Evolutionary conservation across 2,797 vertebrate genomes (phyloP).

Genomic region (Trichosurus vulpecula): DNA sequence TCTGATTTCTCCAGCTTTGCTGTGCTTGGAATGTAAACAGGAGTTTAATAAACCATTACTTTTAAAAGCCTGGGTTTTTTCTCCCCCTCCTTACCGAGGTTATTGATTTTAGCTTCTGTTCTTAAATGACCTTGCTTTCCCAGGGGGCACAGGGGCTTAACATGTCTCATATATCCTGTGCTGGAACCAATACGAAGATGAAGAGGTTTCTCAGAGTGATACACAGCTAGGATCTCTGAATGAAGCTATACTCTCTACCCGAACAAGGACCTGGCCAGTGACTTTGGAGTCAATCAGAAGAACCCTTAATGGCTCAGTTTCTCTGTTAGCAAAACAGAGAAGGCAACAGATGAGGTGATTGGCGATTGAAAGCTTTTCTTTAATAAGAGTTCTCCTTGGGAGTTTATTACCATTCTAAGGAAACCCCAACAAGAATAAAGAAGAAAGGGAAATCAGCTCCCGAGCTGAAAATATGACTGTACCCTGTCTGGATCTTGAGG

Average conservation of each 20-base stretch:
- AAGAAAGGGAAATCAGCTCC: not conserved
- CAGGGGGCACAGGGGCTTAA: not conserved
- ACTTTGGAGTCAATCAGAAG: not conserved
- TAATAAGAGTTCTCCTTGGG: constrained; percentile 15
- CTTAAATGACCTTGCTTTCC: constrained; percentile 5
- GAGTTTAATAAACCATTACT: not conserved
- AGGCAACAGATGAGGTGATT: not conserved
- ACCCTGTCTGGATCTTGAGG: not conserved
- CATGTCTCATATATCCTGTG: not conserved
- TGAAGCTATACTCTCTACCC: not conserved
- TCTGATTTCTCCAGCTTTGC: not conserved
- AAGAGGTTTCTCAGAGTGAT: not conserved
- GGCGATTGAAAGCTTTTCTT: not conserved
- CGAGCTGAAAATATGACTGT: not conserved
- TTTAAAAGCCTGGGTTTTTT: not conserved
- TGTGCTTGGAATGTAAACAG: not conserved
- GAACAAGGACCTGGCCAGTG: not conserved
- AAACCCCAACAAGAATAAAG: not conserved
- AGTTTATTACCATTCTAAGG: not conserved
- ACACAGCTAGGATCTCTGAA: not conserved
- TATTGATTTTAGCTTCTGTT: constrained; percentile 38
- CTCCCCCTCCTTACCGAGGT: not conserved
- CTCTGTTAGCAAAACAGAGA: not conserved
- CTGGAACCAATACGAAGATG: not conserved
- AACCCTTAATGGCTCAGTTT: not conserved